Base-by-base conservation (phyloP, 2,797 vertebrate species). In the Perodicticus potto region DNA sequence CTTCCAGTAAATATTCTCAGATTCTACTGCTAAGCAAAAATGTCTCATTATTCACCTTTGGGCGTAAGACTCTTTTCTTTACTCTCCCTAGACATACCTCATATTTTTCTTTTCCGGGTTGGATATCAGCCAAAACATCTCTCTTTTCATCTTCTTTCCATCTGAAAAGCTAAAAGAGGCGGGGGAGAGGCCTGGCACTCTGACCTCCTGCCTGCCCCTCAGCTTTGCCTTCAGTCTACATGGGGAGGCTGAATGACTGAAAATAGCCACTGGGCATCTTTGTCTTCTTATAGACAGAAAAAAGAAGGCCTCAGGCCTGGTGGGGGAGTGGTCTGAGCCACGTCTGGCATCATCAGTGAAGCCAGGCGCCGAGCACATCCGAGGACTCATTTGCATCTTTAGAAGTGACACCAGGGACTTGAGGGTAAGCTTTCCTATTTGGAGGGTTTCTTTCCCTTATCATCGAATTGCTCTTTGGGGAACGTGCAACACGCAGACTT, bases 91-190 rank as follows among this genome's bases (percentile, higher is more conserved):
- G 72, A 53, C 86, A n/a, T 32, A 32, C 57, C 67, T 73, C 69
- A 32, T 43, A 92, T 95, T 67, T 91, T 90, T 84, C 78, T 86
- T 90, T 83, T 61, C 43, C 53, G 89, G 59, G 29, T 77, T 93
- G 96, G 81, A 29, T 72, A 81, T 17, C 61, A 80, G 86, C 91
- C 86, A 77, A 86, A 84, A 74, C 25, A 96, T 63, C 43, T 96
- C 80, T 93, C 43, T 65, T 89, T 91, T 72, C 43, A 29, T 25
- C 90, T 91, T 59, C 45, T 94, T 88, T 83, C 45, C 84, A 74
- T 93, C 82, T 97, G 87, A 96, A 95, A 96, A 85, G 77, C 86
- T 95, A 20, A 94, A 95, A 89, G 45, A 93, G 74, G 34, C 6
- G 2, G 61, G 96, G 69, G 86, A 81, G 88, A 90, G 93, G 43